Evolutionary conservation across 2,113 vertebrate species (phyloP).

Genomic region (Leuciscus idus): DNA sequence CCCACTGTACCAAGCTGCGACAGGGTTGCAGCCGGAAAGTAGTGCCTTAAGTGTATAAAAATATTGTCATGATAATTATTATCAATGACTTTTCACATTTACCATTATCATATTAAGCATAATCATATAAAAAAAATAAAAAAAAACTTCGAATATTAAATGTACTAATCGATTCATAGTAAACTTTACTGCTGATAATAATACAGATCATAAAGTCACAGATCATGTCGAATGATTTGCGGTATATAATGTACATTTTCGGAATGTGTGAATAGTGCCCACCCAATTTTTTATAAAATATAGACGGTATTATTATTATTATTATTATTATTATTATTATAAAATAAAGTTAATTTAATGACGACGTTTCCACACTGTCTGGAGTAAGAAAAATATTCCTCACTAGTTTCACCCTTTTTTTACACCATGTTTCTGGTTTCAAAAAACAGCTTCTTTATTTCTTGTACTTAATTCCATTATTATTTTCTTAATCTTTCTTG

Average conservation of each 20-base stretch:
- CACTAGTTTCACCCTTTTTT: background rate
- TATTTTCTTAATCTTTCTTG: background rate
- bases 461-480: background rate
- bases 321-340: no score
- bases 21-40: conserved; percentile 66
- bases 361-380: background rate
- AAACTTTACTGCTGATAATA: background rate
- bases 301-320: no score
- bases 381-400: background rate
- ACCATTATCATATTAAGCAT: background rate
- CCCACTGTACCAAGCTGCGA: conserved; percentile 62
- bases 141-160: background rate
- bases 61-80: background rate
- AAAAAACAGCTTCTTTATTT: background rate
- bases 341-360: background rate
- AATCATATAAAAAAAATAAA: background rate
- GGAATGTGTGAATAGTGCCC: background rate
- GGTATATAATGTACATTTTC: background rate
- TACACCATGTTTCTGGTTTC: background rate
- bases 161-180: background rate
- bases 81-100: background rate
- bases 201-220: background rate
- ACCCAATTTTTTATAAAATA: background rate
- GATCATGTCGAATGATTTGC: background rate
- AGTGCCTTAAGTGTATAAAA: conserved; percentile 55